Percentiles rank a stretch among this genome's conserved stretches.
phyloP scores from a whole-genome alignment of 1,140 invertebrate genomes.

The Magallana angulata region DNA sequence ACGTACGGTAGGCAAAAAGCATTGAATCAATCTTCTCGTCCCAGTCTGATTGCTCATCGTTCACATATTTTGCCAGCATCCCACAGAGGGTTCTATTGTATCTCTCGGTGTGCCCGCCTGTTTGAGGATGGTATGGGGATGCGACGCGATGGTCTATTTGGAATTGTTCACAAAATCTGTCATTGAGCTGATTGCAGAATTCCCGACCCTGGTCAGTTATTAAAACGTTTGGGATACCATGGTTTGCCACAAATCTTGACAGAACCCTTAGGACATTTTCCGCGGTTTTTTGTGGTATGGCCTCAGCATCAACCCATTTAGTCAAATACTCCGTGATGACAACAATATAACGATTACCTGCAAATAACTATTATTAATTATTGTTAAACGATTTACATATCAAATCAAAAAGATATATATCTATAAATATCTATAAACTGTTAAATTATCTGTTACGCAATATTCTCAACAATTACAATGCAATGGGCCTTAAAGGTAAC shows the following conservation, averaged over 20 bases:
- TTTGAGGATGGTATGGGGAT: constrained; percentile 52
- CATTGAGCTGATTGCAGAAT: constrained; percentile 54
- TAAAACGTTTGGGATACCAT: constrained; percentile 40
- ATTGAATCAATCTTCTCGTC: constrained; percentile 49
- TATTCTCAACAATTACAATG: no score
- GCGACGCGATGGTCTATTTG: constrained; percentile 51
- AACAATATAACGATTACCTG: constrained; percentile 33
- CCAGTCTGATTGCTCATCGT: constrained; percentile 45
- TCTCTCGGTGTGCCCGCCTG: constrained; percentile 56
- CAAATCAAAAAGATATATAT: no score
- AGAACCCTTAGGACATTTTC: constrained; percentile 1
- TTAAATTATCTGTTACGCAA: no score
- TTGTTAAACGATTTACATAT: no score
- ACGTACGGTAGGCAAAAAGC: constrained; percentile 50
- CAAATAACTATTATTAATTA: background rate
- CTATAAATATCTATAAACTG: no score
- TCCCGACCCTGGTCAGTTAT: constrained; percentile 51
- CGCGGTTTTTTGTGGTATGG: background rate
- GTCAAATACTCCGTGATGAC: constrained; percentile 39
- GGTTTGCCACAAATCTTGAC: constrained; percentile 30
- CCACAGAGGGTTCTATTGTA: constrained; percentile 58
- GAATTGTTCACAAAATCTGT: constrained; percentile 9
- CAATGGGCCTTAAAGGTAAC: no score
- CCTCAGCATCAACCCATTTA: constrained; percentile 30
- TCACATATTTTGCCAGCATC: constrained; percentile 47